Evolutionary conservation across 2,797 vertebrate genomes (phyloP).

Genomic region (Rousettus madagascariensis): DNA sequence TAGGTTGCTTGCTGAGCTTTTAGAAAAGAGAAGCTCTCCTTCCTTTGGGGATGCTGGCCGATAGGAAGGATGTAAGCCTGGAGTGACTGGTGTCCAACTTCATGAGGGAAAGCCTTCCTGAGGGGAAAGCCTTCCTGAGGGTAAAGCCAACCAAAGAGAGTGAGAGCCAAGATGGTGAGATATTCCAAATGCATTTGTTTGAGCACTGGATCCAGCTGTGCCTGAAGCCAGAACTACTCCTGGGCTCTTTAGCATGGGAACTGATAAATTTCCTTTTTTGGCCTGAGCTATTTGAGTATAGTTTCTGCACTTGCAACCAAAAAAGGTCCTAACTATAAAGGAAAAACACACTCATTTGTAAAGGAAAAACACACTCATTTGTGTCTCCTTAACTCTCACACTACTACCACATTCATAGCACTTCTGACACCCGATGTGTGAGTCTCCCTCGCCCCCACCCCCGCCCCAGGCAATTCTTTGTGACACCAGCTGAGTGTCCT

Average conservation of each 20-base stretch:
- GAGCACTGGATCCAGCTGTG: neutral
- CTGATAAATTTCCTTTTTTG: constrained; percentile 2
- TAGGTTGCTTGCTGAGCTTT: neutral
- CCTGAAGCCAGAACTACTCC: neutral
- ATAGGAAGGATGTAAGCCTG: neutral
- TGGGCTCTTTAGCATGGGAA: neutral
- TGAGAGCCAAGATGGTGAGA: neutral
- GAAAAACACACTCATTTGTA: neutral
- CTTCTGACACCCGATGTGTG: neutral
- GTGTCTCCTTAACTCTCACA: neutral
- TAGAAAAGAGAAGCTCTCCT: neutral
- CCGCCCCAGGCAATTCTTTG: neutral
- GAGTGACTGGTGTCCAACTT: neutral
- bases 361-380: neutral
- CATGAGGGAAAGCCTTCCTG: neutral
- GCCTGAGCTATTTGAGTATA: neutral
- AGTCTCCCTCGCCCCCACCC: too few relatives aligned
- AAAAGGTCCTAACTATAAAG: neutral
- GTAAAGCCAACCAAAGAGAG: neutral
- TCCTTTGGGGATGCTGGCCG: neutral
- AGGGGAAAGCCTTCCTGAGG: constrained; percentile 19
- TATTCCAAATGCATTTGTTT: neutral
- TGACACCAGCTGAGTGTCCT: neutral
- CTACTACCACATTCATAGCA: neutral
- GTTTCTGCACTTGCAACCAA: neutral